A percentile compares a stretch with the other conserved stretches of the same genome.
These are phyloP conservation scores for Tineola bisselliella DNA, from an alignment of 2,888 invertebrate genomes.

Conservation along the genomic window DNA sequence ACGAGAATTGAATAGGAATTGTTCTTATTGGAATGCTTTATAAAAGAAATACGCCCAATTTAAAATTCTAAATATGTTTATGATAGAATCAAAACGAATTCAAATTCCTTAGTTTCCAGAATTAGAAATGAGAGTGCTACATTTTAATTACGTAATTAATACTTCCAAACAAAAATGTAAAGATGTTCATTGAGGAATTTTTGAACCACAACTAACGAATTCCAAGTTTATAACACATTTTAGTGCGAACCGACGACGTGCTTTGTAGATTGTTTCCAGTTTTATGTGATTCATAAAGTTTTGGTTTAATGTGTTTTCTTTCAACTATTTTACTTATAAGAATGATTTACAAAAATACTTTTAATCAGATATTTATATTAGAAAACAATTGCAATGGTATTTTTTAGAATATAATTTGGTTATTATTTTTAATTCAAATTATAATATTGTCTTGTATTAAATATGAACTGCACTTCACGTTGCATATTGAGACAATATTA, in stretches of 20 bases:
- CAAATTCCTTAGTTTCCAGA: background rate
- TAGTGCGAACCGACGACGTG: constrained; percentile 18
- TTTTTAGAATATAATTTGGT: too few relatives aligned
- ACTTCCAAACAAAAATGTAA: background rate
- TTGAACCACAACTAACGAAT: constrained; percentile 11
- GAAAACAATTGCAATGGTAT: too few relatives aligned
- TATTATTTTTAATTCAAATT: too few relatives aligned
- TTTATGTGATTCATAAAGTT: constrained; percentile 37
- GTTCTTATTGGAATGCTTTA: too few relatives aligned
- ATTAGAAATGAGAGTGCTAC: background rate
- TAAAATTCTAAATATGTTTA: background rate
- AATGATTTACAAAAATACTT: background rate
- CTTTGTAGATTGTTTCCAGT: constrained; percentile 31
- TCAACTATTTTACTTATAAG: background rate
- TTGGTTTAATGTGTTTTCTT: constrained; percentile 33
- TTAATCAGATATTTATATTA: too few relatives aligned
- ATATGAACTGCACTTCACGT: background rate
- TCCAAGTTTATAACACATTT: constrained; percentile 1
- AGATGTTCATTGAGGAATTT: background rate
- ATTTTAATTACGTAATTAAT: background rate
- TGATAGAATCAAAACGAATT: background rate
- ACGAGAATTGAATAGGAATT: background rate
- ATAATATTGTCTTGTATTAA: too few relatives aligned
- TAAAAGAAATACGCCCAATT: too few relatives aligned
- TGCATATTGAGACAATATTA: background rate